phyloP scores from a whole-genome alignment of 2,797 vertebrate genomes.

The Enteromius fasciolatus region DNA sequence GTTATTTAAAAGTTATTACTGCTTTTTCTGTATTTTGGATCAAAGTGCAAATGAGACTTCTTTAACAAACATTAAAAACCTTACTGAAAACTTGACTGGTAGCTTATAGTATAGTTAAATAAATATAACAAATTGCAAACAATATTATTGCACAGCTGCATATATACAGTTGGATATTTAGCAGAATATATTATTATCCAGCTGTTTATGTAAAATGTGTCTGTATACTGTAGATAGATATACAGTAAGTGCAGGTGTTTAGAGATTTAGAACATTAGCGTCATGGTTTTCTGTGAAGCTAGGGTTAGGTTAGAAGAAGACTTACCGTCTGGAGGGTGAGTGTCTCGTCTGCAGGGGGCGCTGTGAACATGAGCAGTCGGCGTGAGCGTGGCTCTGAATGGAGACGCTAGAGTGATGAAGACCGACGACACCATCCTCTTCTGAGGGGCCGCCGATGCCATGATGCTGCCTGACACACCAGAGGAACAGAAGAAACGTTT shows the following conservation, averaged over 20 bases:
- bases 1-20: too few species aligned
- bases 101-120: too few species aligned
- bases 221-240: background rate
- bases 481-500: background rate
- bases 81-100: too few species aligned
- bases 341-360: constrained; percentile 23
- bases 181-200: background rate
- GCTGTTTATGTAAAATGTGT: too few species aligned
- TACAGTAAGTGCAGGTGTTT: too few species aligned
- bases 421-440: constrained; percentile 89
- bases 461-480: constrained; percentile 49
- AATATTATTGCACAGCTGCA: background rate
- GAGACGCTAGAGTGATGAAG: constrained; percentile 89
- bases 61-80: too few species aligned
- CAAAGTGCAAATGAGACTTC: too few species aligned
- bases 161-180: background rate
- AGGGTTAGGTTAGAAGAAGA: background rate
- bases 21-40: too few species aligned
- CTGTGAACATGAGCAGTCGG: constrained; percentile 69
- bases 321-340: constrained; percentile 57
- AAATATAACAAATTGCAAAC: background rate
- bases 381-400: constrained; percentile 74
- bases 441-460: constrained; percentile 74
- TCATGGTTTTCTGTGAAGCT: background rate
- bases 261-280: too few species aligned